A percentile compares a stretch with the other conserved stretches of the same genome.
phyloP scores from a whole-genome alignment of 1,140 invertebrate genomes.

The Anastrepha ludens region DNA sequence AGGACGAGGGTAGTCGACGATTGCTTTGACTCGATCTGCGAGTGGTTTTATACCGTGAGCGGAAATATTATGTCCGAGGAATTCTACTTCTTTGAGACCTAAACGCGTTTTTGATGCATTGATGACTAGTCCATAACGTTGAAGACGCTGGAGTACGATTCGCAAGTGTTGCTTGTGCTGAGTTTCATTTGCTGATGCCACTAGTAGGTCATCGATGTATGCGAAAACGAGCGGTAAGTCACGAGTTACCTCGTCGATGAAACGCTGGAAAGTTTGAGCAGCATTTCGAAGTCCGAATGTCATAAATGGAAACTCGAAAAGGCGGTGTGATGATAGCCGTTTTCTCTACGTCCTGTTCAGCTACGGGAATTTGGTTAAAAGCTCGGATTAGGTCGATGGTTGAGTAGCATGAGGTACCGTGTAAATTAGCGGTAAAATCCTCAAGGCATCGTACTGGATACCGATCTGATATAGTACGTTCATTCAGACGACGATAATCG shows the following conservation, averaged over 20 bases:
- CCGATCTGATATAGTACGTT: neutral
- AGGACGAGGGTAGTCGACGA: constrained; percentile 64
- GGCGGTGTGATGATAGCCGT: constrained; percentile 69
- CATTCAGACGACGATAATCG: neutral
- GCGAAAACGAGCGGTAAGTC: constrained; percentile 70
- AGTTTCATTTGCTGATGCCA: constrained; percentile 67
- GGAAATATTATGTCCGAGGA: constrained; percentile 61
- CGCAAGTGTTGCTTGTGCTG: constrained; percentile 65
- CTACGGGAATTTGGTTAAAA: constrained; percentile 75
- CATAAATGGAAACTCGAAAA: constrained; percentile 73
- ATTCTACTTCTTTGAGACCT: constrained; percentile 61
- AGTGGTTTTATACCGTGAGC: constrained; percentile 59
- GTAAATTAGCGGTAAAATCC: constrained; percentile 68
- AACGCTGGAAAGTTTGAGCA: constrained; percentile 75
- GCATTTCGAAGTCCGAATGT: constrained; percentile 71
- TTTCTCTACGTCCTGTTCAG: constrained; percentile 66
- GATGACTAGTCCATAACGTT: constrained; percentile 63
- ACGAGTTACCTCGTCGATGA: constrained; percentile 74
- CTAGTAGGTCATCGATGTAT: constrained; percentile 76
- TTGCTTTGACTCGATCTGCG: constrained; percentile 23
- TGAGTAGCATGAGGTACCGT: constrained; percentile 57
- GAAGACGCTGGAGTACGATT: constrained; percentile 60
- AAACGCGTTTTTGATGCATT: constrained; percentile 66
- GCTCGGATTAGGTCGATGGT: constrained; percentile 63
- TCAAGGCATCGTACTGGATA: constrained; percentile 72